phyloP scores from a whole-genome alignment of 2,888 invertebrate genomes.

The Drosophila percnosoma region DNA sequence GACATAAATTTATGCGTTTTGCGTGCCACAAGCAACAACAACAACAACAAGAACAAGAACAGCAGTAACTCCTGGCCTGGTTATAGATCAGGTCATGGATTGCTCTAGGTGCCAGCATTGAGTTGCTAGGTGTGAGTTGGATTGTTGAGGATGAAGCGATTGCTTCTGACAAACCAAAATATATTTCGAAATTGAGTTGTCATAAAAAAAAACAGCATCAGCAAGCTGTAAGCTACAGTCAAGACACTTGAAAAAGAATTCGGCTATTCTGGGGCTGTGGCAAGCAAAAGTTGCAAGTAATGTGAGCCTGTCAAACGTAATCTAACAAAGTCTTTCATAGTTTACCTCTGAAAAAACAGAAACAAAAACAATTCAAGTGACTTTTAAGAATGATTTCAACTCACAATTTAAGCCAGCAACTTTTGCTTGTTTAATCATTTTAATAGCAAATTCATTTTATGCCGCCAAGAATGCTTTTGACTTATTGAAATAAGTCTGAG shows the following conservation, averaged over 20 bases:
- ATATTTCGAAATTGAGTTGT: constrained; percentile 78
- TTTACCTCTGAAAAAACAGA: neutral
- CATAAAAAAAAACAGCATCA: constrained; percentile 60
- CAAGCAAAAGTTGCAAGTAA: neutral
- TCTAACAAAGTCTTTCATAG: neutral
- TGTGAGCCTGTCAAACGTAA: neutral
- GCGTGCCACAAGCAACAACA: constrained; percentile 44
- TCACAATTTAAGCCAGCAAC: neutral
- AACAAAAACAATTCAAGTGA: neutral
- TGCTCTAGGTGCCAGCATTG: constrained; percentile 35
- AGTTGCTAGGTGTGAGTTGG: constrained; percentile 2
- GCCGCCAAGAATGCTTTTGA: neutral
- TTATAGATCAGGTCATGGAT: constrained; percentile 71
- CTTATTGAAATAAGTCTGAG: neutral
- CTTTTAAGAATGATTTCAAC: neutral
- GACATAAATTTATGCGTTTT: constrained; percentile 81
- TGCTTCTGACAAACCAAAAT: constrained; percentile 75
- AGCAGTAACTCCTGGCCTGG: constrained; percentile 37
- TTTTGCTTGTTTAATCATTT: neutral
- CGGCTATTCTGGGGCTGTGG: neutral
- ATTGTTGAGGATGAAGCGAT: constrained; percentile 33
- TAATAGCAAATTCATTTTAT: neutral
- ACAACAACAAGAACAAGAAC: constrained; percentile 20
- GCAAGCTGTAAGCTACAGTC: constrained; percentile 42
- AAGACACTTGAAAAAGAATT: neutral